phyloP scores from a whole-genome alignment of 2,888 invertebrate genomes.

The Myopa tessellatipennis region DNA sequence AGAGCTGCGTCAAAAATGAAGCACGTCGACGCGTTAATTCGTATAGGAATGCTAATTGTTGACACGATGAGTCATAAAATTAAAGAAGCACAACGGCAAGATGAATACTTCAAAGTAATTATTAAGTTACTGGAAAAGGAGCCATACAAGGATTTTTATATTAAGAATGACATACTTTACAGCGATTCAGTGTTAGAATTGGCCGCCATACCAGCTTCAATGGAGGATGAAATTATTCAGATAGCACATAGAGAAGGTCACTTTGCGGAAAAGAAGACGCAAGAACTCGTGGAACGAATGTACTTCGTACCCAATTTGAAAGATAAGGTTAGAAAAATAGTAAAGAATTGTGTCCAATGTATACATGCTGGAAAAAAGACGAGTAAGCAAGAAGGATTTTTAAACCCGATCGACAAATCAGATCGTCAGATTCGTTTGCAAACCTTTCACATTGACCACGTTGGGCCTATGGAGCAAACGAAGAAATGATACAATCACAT shows the following conservation, averaged over 20 bases:
- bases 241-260: background rate
- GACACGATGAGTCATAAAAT: constrained; percentile 1
- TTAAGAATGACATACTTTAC: constrained; percentile 1
- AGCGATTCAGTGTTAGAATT: background rate
- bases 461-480: constrained; percentile 56
- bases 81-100: background rate
- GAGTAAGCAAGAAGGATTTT: constrained; percentile 18
- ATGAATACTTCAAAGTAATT: background rate
- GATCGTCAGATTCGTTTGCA: background rate
- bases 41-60: background rate
- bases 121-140: background rate
- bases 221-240: background rate
- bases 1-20: constrained; percentile 2
- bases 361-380: background rate
- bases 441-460: constrained; percentile 56
- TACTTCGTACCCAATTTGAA: background rate
- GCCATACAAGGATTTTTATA: background rate
- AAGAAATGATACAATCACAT: constrained; percentile 52
- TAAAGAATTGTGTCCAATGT: constrained; percentile 17
- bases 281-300: background rate
- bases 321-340: background rate
- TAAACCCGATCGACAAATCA: constrained; percentile 3
- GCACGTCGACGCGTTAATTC: constrained; percentile 3
- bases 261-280: background rate
- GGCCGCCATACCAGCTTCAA: background rate